These are phyloP conservation scores for Ciconia stormi DNA, from an alignment of 2,113 vertebrate species.

Conservation along the genomic window DNA sequence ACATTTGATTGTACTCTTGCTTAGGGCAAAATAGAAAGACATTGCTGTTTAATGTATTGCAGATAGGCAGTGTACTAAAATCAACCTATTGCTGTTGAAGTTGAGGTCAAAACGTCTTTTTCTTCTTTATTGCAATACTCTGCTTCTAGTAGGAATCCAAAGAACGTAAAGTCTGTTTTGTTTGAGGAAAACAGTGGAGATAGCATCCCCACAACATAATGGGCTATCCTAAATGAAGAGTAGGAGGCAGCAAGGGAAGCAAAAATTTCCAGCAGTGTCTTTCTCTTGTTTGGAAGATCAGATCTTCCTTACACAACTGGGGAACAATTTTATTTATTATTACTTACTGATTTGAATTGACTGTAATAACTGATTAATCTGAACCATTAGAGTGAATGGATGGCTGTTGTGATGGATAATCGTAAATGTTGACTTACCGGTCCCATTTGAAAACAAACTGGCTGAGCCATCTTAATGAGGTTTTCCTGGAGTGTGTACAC, in stretches of 20 bases:
- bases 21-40: not conserved
- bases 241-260: not conserved
- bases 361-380: constrained; percentile 64
- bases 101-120: not conserved
- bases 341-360: not conserved
- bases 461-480: constrained; percentile 65
- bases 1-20: not conserved
- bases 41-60: not conserved
- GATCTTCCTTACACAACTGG: not conserved
- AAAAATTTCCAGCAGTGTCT: not conserved
- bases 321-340: not conserved
- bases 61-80: not conserved
- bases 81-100: not conserved
- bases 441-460: constrained; percentile 59
- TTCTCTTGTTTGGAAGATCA: not conserved
- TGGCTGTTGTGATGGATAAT: constrained; percentile 47
- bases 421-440: constrained; percentile 37
- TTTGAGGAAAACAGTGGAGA: not conserved
- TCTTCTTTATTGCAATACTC: not conserved
- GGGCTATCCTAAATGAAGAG: not conserved
- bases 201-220: not conserved
- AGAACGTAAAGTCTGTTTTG: not conserved
- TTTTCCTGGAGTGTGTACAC: constrained; percentile 68
- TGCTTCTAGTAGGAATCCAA: not conserved
- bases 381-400: constrained; percentile 40